Base-by-base conservation (phyloP, 2,113 vertebrate genomes). In the Malaclemys terrapin region DNA sequence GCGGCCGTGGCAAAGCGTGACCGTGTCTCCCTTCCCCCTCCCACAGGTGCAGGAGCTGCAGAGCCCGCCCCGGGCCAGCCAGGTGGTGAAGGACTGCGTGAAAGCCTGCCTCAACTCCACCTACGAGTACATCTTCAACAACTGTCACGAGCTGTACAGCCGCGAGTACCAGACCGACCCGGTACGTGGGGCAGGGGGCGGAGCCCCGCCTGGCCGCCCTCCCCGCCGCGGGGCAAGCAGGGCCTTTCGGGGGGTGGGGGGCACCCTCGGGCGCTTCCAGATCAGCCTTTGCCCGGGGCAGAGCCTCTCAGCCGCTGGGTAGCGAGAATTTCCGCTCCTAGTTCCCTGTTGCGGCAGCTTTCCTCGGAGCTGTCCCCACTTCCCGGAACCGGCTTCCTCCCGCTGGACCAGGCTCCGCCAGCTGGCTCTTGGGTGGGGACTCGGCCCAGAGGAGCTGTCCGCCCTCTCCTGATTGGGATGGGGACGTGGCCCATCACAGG, bases 31-130 rank as follows among this genome's bases (percentile, higher is more conserved):
- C 49, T 29, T 7, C 52, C 49, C 16, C 1, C 50, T 12, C 88
- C 1, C 82, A 62, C 96, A 99, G 99, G 99, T 99, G 50, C 99
- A 99, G 96, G 99, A 99, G 94, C 98, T 99, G 25, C 99, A 99
- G 98, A 99, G 99, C 95, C 99, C 99, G 0, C 99, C 99, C 0
- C 98, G 99, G 93, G 99, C 99, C 97, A 99, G 99, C 96, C 99
- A 99, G 96, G 99, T 99, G 65, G 99, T 99, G 92, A 99, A 99
- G 97, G 99, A 99, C 87, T 99, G 99, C 6, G 99, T 99, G 87
- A 99, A 99, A 96, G 99, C 99, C 86, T 99, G 99, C 93, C 99
- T 99, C 96, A 99, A 99, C 98, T 99, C 99, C 93, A 99, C 99
- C 88, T 99, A 99, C 0, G 99, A 99, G 97, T 99, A 99, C 97